A percentile compares a stretch with the other conserved stretches of the same genome.
phyloP scores from a whole-genome alignment of 2,797 vertebrate species.

The Vespertilio murinus region DNA sequence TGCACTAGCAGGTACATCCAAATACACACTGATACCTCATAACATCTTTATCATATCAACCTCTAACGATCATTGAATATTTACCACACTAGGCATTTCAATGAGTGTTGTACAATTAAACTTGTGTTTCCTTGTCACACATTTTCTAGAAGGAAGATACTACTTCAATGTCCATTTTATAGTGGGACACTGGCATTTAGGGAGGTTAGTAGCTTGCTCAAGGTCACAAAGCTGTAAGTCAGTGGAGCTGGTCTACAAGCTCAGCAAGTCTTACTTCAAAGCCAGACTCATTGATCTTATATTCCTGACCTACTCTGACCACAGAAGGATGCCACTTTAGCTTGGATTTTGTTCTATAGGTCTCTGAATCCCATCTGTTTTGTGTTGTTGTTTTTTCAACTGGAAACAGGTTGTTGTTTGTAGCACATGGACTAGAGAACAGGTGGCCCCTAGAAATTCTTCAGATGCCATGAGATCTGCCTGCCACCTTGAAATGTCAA shows the following conservation, averaged over 20 bases:
- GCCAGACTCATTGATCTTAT: not conserved
- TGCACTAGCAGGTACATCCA: no score
- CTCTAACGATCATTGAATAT: not conserved
- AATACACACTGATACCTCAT: not conserved
- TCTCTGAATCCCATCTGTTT: not conserved
- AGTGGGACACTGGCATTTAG: not conserved
- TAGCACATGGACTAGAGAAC: not conserved
- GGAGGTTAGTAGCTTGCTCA: not conserved
- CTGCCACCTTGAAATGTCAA: constrained; percentile 63
- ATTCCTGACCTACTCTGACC: not conserved
- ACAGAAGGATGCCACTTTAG: not conserved
- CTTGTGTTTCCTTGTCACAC: not conserved
- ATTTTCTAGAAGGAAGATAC: not conserved
- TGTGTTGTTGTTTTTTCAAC: not conserved
- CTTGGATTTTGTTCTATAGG: fast-evolving
- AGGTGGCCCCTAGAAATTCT: constrained; percentile 60
- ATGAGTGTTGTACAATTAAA: not conserved
- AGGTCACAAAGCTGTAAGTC: not conserved
- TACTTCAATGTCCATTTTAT: not conserved
- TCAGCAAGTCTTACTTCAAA: no score
- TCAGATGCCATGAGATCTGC: constrained; percentile 50
- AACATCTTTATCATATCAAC: not conserved
- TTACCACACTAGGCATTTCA: not conserved
- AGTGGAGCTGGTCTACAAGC: not conserved
- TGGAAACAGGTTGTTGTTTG: constrained; percentile 14